Conservation (phyloP, 2,797 vertebrate genomes). For the Percopsis omiscomaycus region DNA sequence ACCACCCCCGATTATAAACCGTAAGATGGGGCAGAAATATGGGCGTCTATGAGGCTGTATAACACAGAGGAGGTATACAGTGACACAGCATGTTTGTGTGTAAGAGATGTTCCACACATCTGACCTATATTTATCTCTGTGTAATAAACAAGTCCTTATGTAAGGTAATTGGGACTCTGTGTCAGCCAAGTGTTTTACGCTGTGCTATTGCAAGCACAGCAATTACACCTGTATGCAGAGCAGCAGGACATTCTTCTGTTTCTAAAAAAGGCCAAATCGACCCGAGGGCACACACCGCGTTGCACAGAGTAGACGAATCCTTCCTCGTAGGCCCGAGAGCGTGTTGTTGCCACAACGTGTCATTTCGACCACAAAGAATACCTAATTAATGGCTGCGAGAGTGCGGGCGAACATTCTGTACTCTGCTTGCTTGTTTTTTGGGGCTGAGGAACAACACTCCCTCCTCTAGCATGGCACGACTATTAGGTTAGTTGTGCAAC, state of each 20-base stretch:
- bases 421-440: too few relatives aligned
- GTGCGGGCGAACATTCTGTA: constrained; percentile 2
- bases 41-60: too few relatives aligned
- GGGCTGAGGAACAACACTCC: neutral
- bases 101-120: too few relatives aligned
- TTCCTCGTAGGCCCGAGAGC: too few relatives aligned
- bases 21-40: too few relatives aligned
- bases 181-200: neutral
- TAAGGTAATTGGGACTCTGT: constrained; percentile 22
- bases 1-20: too few relatives aligned
- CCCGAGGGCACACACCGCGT: too few relatives aligned
- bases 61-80: too few relatives aligned
- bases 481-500: constrained; percentile 32
- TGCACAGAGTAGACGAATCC: too few relatives aligned
- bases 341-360: constrained; percentile 11
- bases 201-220: neutral
- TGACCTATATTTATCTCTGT: constrained; percentile 8
- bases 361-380: constrained; percentile 24
- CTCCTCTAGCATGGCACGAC: neutral
- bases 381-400: constrained; percentile 38
- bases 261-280: constrained; percentile 4
- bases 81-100: too few relatives aligned
- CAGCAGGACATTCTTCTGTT: constrained; percentile 7
- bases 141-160: constrained; percentile 22
- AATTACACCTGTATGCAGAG: constrained; percentile 1